A percentile compares a stretch with the other conserved stretches of the same genome.
phyloP scores from a whole-genome alignment of 1,140 invertebrate species.

The Melanaphis sacchari region DNA sequence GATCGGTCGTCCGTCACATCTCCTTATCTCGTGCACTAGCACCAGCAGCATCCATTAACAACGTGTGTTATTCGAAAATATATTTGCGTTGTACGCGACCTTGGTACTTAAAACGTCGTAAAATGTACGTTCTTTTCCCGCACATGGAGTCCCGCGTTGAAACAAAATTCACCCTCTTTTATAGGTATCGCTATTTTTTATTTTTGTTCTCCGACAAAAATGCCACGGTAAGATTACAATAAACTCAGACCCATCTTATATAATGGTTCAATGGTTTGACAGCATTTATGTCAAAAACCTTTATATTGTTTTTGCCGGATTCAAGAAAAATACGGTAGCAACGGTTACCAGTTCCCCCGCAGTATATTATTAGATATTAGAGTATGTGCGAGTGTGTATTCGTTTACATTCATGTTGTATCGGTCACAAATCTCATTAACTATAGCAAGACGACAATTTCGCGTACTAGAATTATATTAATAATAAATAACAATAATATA shows the following conservation, averaged over 20 bases:
- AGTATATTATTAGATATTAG: neutral
- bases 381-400: neutral
- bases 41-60: neutral
- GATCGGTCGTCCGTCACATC: conserved; percentile 14
- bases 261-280: neutral
- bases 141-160: neutral
- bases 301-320: neutral
- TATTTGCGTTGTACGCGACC: neutral
- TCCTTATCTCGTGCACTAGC: neutral
- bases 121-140: neutral
- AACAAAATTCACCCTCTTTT: neutral
- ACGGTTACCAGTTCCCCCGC: too few species aligned
- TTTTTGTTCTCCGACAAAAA: neutral
- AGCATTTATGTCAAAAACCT: neutral
- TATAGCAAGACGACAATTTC: neutral
- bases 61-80: neutral
- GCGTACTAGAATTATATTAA: neutral
- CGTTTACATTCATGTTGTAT: neutral
- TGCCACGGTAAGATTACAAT: neutral
- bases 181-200: neutral
- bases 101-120: neutral
- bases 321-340: neutral
- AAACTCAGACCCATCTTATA: neutral
- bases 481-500: neutral
- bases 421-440: conserved; percentile 25